These are phyloP conservation scores for Morpho deidamia DNA, from an alignment of 2,888 invertebrate species.

Conservation along the genomic window DNA sequence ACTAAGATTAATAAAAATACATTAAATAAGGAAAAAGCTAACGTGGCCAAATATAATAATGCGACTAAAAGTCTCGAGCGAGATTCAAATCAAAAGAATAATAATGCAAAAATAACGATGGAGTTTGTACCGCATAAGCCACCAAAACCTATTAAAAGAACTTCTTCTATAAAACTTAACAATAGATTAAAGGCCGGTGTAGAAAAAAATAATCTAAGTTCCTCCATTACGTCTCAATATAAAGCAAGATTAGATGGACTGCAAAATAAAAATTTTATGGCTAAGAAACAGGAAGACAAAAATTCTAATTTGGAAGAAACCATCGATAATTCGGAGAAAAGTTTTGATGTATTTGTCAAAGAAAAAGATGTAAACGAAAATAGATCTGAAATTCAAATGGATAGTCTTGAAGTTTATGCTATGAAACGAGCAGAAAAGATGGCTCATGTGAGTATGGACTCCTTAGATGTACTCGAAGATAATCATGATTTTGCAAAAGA, in stretches of 20 bases:
- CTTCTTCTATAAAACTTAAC: constrained; percentile 80
- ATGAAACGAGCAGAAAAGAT: constrained; percentile 63
- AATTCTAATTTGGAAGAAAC: constrained; percentile 58
- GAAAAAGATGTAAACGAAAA: constrained; percentile 80
- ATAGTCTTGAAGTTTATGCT: constrained; percentile 77
- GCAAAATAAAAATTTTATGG: constrained; percentile 63
- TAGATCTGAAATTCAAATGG: constrained; percentile 80
- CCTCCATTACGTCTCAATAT: constrained; percentile 70
- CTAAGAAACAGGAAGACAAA: constrained; percentile 52
- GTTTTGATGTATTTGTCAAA: constrained; percentile 79
- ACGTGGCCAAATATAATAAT: constrained; percentile 58
- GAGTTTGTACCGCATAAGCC: constrained; percentile 85
- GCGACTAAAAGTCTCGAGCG: constrained; percentile 70
- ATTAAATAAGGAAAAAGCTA: constrained; percentile 65
- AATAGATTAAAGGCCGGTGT: constrained; percentile 67
- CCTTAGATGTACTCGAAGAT: constrained; percentile 66
- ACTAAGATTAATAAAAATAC: constrained; percentile 62
- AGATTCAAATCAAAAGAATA: constrained; percentile 62
- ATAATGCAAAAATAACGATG: constrained; percentile 68
- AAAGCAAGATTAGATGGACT: constrained; percentile 73
- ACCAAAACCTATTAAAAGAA: constrained; percentile 83
- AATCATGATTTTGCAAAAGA: constrained; percentile 66
- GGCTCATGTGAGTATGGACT: constrained; percentile 71
- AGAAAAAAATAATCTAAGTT: constrained; percentile 60
- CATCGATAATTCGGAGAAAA: constrained; percentile 66